phyloP scores from a whole-genome alignment of 2,113 vertebrate species.

The Ptychochromis oligacanthus region DNA sequence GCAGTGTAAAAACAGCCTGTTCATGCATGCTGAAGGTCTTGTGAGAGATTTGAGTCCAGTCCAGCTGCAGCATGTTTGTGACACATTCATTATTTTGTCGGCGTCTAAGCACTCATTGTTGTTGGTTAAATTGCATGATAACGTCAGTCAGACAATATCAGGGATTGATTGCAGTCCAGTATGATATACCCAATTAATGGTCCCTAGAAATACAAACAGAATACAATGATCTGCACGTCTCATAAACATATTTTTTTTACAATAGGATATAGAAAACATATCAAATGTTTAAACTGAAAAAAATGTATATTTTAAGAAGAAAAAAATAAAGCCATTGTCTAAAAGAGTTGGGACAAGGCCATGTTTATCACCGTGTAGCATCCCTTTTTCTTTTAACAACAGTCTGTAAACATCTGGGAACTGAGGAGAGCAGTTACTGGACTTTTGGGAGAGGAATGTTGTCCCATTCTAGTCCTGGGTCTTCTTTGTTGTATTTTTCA shows the following conservation, averaged over 20 bases:
- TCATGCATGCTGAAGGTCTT: not conserved
- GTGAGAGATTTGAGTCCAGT: not conserved
- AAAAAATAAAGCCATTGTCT: not conserved
- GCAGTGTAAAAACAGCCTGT: not conserved
- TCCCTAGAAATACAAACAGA: not conserved
- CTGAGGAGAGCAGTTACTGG: not conserved
- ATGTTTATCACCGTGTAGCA: not conserved
- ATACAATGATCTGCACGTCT: not conserved
- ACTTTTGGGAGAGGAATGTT: not conserved
- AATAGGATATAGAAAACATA: too few species aligned
- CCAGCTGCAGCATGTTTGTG: not conserved
- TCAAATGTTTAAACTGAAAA: too few species aligned
- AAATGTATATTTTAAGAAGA: not conserved
- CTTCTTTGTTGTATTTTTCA: not conserved
- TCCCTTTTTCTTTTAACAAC: not conserved
- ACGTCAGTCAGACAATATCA: not conserved
- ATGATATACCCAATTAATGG: not conserved
- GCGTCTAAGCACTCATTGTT: not conserved
- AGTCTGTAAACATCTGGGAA: rapidly evolving
- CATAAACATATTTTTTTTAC: too few species aligned
- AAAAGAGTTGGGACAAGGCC: not conserved
- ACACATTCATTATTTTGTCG: not conserved
- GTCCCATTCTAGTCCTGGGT: not conserved
- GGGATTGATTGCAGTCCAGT: not conserved
- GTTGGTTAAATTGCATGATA: not conserved